Percentiles rank a stretch among this genome's conserved stretches.
These are phyloP conservation scores for Parasteatoda lunata DNA, from an alignment of 2,888 invertebrate species.

Conservation along the genomic window DNA sequence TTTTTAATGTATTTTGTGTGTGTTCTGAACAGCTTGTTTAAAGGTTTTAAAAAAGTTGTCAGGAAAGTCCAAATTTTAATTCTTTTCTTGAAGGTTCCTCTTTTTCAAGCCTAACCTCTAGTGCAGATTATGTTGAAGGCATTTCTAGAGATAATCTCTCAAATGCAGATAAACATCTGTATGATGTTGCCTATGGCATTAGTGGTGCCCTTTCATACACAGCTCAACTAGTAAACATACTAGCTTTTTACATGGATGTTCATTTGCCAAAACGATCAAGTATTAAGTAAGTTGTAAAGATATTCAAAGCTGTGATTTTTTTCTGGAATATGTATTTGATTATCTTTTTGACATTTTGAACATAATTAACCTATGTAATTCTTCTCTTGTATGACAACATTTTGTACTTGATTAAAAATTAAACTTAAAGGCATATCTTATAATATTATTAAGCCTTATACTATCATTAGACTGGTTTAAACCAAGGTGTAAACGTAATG, in stretches of 20 bases:
- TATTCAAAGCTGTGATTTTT: not conserved
- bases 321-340: too few relatives aligned
- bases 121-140: not conserved
- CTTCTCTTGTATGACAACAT: too few relatives aligned
- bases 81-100: not conserved
- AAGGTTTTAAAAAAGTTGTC: too few relatives aligned
- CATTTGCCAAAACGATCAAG: conserved; percentile 81
- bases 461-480: too few relatives aligned
- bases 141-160: conserved; percentile 8
- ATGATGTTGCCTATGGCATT: conserved; percentile 80
- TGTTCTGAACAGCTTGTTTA: too few relatives aligned
- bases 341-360: too few relatives aligned
- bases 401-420: too few relatives aligned
- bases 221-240: conserved; percentile 86
- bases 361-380: too few relatives aligned
- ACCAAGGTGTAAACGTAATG: too few relatives aligned
- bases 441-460: too few relatives aligned
- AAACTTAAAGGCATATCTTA: too few relatives aligned
- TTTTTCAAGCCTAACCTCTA: not conserved
- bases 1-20: too few relatives aligned
- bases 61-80: not conserved
- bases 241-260: conserved; percentile 88
- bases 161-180: not conserved
- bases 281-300: conserved; percentile 72
- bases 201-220: conserved; percentile 89